Base-by-base conservation (phyloP, 2,888 invertebrate species). In the Pilophorus perplexus region DNA sequence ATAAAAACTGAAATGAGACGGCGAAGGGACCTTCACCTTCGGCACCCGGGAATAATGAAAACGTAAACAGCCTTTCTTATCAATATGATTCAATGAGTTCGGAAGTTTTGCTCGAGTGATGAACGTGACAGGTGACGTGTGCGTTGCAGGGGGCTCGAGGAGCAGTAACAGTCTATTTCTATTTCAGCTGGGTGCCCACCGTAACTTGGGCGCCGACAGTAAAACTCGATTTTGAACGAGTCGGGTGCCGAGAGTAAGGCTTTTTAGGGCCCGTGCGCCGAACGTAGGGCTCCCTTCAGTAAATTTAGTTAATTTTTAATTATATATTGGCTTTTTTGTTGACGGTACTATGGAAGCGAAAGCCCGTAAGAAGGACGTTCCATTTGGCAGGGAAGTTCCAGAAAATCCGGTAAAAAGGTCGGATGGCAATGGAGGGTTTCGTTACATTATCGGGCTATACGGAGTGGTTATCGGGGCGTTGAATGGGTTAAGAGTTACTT, bases 161-260 rank as follows among this genome's bases (percentile, higher is more conserved):
- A 12, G 33, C 33, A 2, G 44, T 3, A 44, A 48, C 48, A 20
- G 48, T 5, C 48, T 48, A 48, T 48, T 48, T 48, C 22, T 48
- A 48, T 48, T 48, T 48, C 48, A 20, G 48, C 23, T 48, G 48
- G 48, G 22, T 48, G 48, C 48, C 23, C 48, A 48, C 48, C 48
- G 23, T 22, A 48, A 48, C 48, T 48, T 48, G 48, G 48, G 48
- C 23, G 48, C 10, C 23, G 48, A 48, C 1, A 48, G 48, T 48
- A 22, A 48, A 48, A 48, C 48, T 48, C 48, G 48, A 48, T 48
- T 48, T 48, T 48, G 48, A 48, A 20, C 48, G 48, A 48, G 48
- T 10, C 48, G 23, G 48, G 48, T 48, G 48, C 48, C 48, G 48
- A 48, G 48, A 48, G 23, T 4, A 48, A 48, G 22, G 48, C 48